Percentiles rank a stretch among this genome's conserved stretches.
phyloP scores from a whole-genome alignment of 2,888 invertebrate genomes.

The Cordilura impudica region DNA sequence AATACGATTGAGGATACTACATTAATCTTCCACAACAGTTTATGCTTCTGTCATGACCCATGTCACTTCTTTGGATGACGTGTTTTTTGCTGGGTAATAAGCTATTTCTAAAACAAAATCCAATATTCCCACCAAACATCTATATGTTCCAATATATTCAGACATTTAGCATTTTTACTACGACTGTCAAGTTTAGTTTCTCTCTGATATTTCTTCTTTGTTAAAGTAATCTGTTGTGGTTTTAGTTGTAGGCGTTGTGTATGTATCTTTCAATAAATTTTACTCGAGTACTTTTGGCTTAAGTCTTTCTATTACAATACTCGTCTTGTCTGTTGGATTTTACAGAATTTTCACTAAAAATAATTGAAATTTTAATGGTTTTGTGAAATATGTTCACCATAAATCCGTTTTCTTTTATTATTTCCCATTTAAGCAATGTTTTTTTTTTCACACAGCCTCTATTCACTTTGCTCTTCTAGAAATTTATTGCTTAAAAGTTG shows the following conservation, averaged over 20 bases:
- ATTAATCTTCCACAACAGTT: too few species aligned
- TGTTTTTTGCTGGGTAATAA: too few species aligned
- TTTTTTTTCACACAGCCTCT: background rate
- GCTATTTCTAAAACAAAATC: constrained; percentile 7
- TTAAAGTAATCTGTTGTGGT: background rate
- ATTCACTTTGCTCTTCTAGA: constrained; percentile 12
- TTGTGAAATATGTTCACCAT: constrained; percentile 61
- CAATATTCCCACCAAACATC: constrained; percentile 8
- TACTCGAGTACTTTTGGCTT: constrained; percentile 22
- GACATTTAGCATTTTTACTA: background rate
- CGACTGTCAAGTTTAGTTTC: background rate
- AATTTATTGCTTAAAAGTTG: constrained; percentile 44
- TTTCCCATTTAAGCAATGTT: constrained; percentile 20
- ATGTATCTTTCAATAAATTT: constrained; percentile 23
- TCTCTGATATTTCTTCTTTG: background rate
- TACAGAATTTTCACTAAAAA: constrained; percentile 52
- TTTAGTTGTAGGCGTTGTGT: constrained; percentile 23
- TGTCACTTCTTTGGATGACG: too few species aligned
- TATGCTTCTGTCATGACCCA: too few species aligned
- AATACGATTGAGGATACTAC: too few species aligned
- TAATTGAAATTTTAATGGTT: constrained; percentile 63
- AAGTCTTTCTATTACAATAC: background rate
- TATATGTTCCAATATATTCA: constrained; percentile 12
- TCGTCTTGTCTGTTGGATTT: background rate
- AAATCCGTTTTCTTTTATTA: constrained; percentile 58